phyloP scores from a whole-genome alignment of 1,140 invertebrate genomes.

The Chymomyza costata region DNA sequence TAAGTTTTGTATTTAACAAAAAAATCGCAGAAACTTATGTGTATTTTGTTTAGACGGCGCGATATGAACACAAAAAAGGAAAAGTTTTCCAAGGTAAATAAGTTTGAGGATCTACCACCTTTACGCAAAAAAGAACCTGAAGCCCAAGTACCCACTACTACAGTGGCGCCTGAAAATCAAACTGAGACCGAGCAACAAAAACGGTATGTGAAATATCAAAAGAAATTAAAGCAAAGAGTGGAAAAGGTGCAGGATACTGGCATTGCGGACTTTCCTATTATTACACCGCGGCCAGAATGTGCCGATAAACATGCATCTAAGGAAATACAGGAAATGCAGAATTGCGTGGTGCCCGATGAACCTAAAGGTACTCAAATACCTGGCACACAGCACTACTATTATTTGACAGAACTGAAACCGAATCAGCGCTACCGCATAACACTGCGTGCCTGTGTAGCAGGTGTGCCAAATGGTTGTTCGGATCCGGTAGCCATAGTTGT shows the following conservation, averaged over 20 bases:
- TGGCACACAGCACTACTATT: slow-evolving; percentile 38
- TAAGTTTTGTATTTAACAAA: slow-evolving; percentile 12
- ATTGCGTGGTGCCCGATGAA: slow-evolving; percentile 38
- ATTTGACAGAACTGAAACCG: slow-evolving; percentile 21
- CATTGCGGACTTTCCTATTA: slow-evolving; percentile 22
- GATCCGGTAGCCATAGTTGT: slow-evolving; percentile 28
- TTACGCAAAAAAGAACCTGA: too few relatives aligned
- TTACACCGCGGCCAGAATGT: slow-evolving; percentile 33
- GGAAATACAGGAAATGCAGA: slow-evolving; percentile 40
- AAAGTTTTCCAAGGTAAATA: slow-evolving; percentile 23
- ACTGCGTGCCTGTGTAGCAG: slow-evolving; percentile 49
- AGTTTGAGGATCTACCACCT: slow-evolving; percentile 22
- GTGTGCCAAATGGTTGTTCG: slow-evolving; percentile 56
- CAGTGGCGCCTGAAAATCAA: background rate
- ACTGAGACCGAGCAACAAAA: background rate
- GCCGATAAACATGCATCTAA: slow-evolving; percentile 21
- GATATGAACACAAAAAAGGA: slow-evolving; percentile 13
- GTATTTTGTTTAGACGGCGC: slow-evolving; percentile 12
- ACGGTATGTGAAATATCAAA: slow-evolving; percentile 39
- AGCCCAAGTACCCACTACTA: background rate
- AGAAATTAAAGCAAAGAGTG: slow-evolving; percentile 20
- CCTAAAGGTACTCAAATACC: slow-evolving; percentile 23
- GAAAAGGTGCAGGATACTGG: slow-evolving; percentile 39
- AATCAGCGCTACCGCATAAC: slow-evolving; percentile 42
- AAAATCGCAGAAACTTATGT: too few relatives aligned